These are phyloP conservation scores for Propithecus perrieri DNA, from an alignment of 2,797 vertebrate genomes.

Conservation along the genomic window DNA sequence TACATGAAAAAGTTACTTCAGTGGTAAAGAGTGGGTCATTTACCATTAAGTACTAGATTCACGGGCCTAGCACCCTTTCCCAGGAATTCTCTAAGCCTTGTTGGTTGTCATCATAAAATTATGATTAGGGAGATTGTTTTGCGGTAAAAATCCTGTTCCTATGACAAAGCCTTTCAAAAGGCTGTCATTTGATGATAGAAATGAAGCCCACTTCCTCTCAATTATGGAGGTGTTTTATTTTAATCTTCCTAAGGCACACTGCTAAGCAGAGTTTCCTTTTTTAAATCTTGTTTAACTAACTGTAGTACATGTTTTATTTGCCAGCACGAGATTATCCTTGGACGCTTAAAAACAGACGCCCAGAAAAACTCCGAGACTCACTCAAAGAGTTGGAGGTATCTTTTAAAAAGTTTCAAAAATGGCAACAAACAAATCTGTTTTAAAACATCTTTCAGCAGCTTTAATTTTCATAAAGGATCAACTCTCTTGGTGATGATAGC, in stretches of 20 bases:
- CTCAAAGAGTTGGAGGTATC: constrained; percentile 97
- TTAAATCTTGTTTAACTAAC: constrained; percentile 66
- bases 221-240: constrained; percentile 64
- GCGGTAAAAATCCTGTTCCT: constrained; percentile 75
- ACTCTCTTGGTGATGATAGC: constrained; percentile 86
- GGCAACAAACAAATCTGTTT: constrained; percentile 91
- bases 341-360: constrained; percentile 93
- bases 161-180: constrained; percentile 73
- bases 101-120: constrained; percentile 70
- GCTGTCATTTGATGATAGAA: constrained; percentile 66
- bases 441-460: constrained; percentile 92
- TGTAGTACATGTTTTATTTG: constrained; percentile 74
- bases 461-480: constrained; percentile 96
- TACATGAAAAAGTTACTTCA: constrained; percentile 51
- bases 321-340: constrained; percentile 94
- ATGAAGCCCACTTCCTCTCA: constrained; percentile 67
- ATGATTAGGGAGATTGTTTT: constrained; percentile 61
- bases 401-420: constrained; percentile 90
- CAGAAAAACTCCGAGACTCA: constrained; percentile 93
- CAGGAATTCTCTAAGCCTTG: constrained; percentile 50
- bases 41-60: constrained; percentile 42
- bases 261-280: constrained; percentile 64
- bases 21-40: constrained; percentile 2
- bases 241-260: constrained; percentile 63
- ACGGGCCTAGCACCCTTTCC: constrained; percentile 47